Conservation (phyloP, 2,888 invertebrate species). For the Amphipoea oculea region DNA sequence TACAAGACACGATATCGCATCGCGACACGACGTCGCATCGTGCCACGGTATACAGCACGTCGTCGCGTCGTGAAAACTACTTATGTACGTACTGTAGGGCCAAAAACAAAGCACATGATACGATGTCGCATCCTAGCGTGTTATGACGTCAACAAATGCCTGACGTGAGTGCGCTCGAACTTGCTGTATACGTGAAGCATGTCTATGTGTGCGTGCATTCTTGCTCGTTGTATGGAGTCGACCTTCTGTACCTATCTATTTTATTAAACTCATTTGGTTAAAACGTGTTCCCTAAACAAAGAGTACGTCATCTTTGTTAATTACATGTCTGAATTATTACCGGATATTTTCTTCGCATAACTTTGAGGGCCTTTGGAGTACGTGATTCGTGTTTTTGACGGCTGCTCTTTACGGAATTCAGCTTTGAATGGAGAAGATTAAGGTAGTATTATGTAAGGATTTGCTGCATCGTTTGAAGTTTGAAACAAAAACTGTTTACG, state of each 20-base stretch:
- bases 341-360: slow-evolving; percentile 47
- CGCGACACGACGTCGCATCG: no score
- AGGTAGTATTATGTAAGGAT: slow-evolving; percentile 1
- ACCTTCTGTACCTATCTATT: not conserved
- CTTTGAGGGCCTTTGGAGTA: slow-evolving; percentile 18
- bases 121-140: not conserved
- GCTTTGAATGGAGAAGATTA: slow-evolving; percentile 18
- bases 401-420: slow-evolving; percentile 7
- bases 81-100: not conserved
- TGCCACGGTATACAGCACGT: not conserved
- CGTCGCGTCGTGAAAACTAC: not conserved
- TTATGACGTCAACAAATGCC: not conserved
- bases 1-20: not conserved
- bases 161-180: not conserved
- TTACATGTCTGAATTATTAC: slow-evolving; percentile 54
- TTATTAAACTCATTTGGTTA: slow-evolving; percentile 23
- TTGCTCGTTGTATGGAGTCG: accelerated
- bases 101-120: not conserved
- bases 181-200: not conserved
- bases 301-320: slow-evolving; percentile 47
- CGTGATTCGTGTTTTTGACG: slow-evolving; percentile 35
- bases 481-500: not conserved
- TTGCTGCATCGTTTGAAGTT: slow-evolving; percentile 22
- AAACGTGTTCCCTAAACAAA: slow-evolving; percentile 48
- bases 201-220: not conserved